Evolutionary conservation across 2,888 invertebrate species (phyloP).

Genomic region (Apoda limacodes): DNA sequence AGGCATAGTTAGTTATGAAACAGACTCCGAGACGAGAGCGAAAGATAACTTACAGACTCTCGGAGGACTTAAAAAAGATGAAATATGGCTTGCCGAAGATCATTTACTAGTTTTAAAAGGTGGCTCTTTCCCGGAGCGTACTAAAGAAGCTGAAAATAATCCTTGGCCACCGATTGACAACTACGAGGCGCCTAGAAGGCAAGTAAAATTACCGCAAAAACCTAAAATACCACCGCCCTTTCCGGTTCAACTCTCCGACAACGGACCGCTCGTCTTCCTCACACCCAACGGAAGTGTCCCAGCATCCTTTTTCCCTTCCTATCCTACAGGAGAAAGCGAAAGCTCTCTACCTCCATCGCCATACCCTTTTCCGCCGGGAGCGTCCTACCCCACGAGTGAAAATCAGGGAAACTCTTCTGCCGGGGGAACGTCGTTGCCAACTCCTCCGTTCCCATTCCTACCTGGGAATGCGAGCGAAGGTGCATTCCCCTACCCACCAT

Average conservation of each 20-base stretch:
- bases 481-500: constrained; percentile 64
- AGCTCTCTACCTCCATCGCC: constrained; percentile 63
- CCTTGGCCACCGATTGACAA: constrained; percentile 87
- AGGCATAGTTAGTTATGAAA: constrained; percentile 84
- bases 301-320: constrained; percentile 76
- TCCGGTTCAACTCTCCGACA: constrained; percentile 89
- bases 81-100: constrained; percentile 92
- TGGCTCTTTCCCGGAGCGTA: constrained; percentile 74
- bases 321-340: constrained; percentile 72
- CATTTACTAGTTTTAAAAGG: constrained; percentile 87
- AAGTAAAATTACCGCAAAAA: constrained; percentile 85
- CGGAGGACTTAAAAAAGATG: constrained; percentile 85
- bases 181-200: constrained; percentile 84
- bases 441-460: constrained; percentile 74
- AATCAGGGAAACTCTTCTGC: constrained; percentile 74
- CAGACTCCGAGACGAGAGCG: constrained; percentile 81
- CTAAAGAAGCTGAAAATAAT: constrained; percentile 50
- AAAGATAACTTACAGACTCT: constrained; percentile 83
- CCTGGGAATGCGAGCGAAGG: constrained; percentile 70
- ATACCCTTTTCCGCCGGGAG: constrained; percentile 71
- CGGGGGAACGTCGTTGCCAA: constrained; percentile 74
- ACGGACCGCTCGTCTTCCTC: constrained; percentile 89
- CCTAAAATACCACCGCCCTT: constrained; percentile 93
- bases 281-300: constrained; percentile 82
- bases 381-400: constrained; percentile 68